Conservation (phyloP, 1,140 invertebrate genomes). For the Dolichoris vasculosae region DNA sequence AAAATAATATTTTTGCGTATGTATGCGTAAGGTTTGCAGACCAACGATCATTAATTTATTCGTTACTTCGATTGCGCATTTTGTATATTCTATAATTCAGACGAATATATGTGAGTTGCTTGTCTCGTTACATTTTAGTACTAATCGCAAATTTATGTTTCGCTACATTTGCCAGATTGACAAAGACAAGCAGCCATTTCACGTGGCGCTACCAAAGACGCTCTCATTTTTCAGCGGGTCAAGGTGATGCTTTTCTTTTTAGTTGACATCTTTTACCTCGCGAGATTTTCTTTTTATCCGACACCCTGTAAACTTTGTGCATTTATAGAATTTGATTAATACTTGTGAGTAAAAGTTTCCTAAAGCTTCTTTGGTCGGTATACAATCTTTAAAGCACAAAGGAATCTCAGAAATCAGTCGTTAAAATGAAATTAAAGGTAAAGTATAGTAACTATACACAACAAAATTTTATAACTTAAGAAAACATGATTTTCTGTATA, state of each 20-base stretch:
- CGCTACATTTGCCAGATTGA: background rate
- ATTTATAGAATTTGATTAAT: conserved; percentile 36
- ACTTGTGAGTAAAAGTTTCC: background rate
- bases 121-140: conserved; percentile 3
- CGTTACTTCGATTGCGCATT: too few species aligned
- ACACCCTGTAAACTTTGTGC: conserved; percentile 9
- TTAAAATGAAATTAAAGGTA: background rate
- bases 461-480: background rate
- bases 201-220: background rate
- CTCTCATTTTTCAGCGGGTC: conserved; percentile 38
- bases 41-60: too few species aligned
- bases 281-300: background rate
- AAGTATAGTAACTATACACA: background rate
- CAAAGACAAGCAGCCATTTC: background rate
- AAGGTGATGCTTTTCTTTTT: conserved; percentile 21
- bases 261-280: conserved; percentile 2
- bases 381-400: too few species aligned
- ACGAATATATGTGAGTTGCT: background rate
- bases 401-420: background rate
- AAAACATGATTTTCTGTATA: too few species aligned
- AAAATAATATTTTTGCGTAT: background rate
- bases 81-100: background rate
- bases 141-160: conserved; percentile 42
- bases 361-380: background rate
- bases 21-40: background rate